phyloP scores from a whole-genome alignment of 2,888 invertebrate genomes.

The Punctoribates punctum region DNA sequence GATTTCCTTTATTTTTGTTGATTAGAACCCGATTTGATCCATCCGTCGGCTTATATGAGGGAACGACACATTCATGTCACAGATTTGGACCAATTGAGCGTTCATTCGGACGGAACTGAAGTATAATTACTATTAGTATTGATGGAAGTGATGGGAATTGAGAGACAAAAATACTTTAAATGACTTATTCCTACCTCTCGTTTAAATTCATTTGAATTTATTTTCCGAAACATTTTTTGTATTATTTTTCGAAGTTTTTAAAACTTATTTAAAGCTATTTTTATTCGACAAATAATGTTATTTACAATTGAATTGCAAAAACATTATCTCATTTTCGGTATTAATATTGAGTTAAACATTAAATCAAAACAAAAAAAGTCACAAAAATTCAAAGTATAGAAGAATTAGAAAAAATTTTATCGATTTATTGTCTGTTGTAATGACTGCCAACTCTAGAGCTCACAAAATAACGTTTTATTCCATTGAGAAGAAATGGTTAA shows the following conservation, averaged over 20 bases:
- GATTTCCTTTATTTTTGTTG: neutral
- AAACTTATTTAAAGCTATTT: neutral
- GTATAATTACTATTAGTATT: conserved; percentile 10
- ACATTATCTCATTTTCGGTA: no score
- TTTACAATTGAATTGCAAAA: no score
- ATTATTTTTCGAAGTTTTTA: neutral
- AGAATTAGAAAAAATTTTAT: no score
- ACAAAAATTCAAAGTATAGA: no score
- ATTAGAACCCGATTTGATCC: conserved; percentile 41
- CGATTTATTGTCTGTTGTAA: no score
- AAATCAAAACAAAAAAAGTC: no score
- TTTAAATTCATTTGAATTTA: neutral
- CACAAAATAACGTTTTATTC: no score
- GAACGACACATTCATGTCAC: conserved; percentile 7
- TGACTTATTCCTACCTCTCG: neutral
- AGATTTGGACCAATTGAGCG: conserved; percentile 34
- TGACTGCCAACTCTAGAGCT: no score
- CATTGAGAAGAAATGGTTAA: no score
- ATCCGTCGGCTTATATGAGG: conserved; percentile 36
- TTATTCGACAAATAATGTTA: no score
- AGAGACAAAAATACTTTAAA: neutral
- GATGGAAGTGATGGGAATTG: neutral
- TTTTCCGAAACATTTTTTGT: neutral
- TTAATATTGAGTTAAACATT: no score
- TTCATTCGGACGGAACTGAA: conserved; percentile 42